Evolutionary conservation across 2,888 invertebrate genomes (phyloP).

Genomic region (Metopia argyrocephala): DNA sequence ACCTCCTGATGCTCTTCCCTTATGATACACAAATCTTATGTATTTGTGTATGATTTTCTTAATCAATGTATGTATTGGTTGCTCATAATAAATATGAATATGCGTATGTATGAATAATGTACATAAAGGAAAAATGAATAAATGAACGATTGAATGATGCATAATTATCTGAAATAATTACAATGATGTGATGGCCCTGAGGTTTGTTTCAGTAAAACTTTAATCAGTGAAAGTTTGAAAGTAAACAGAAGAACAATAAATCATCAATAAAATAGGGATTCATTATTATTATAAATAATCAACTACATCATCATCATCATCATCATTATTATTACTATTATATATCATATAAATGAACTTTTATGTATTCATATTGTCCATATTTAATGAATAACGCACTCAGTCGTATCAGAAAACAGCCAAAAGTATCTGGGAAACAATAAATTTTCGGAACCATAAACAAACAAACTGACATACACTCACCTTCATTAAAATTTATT

Average conservation of each 20-base stretch:
- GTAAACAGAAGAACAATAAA: slow-evolving; percentile 31
- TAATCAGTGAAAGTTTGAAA: slow-evolving; percentile 3
- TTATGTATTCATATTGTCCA: not conserved
- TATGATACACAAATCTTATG: too few species aligned
- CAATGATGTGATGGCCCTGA: not conserved
- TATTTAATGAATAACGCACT: not conserved
- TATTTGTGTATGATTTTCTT: too few species aligned
- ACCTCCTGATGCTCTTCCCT: too few species aligned
- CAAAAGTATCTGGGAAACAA: not conserved
- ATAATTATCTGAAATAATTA: slow-evolving; percentile 15
- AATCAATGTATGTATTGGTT: too few species aligned
- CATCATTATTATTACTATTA: not conserved
- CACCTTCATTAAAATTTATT: not conserved
- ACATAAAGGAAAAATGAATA: not conserved
- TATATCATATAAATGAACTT: not conserved
- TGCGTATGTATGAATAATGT: too few species aligned
- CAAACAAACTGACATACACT: not conserved
- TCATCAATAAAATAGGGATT: slow-evolving; percentile 51
- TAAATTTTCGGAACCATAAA: not conserved
- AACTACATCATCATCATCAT: slow-evolving; percentile 23
- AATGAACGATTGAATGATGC: not conserved
- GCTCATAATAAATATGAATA: too few species aligned
- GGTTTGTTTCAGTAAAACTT: not conserved
- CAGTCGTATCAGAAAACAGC: not conserved
- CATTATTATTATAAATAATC: slow-evolving; percentile 44